phyloP scores from a whole-genome alignment of 2,797 vertebrate species.

The Petrocephalus schoutedeni region DNA sequence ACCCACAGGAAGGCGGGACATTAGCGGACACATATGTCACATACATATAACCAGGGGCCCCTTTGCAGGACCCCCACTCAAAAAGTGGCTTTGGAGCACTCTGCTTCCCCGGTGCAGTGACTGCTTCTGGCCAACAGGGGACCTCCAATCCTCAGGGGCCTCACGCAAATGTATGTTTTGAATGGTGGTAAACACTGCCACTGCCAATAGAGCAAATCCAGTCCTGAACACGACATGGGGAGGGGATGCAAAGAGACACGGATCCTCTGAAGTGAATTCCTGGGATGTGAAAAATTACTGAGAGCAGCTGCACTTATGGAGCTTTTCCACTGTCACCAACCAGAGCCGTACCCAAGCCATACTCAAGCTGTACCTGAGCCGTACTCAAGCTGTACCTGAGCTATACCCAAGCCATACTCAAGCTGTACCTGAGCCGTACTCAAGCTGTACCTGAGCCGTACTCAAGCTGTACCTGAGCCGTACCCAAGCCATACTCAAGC shows the following conservation, averaged over 20 bases:
- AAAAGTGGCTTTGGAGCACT: background rate
- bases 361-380: no score
- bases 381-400: background rate
- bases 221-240: background rate
- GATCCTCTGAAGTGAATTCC: background rate
- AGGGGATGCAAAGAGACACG: background rate
- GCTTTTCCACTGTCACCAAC: background rate
- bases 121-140: background rate
- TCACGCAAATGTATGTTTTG: background rate
- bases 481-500: no score
- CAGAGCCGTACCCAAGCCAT: background rate
- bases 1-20: slow-evolving; percentile 11
- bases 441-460: no score
- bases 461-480: no score
- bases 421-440: no score
- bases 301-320: background rate
- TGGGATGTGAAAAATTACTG: background rate
- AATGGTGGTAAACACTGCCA: background rate
- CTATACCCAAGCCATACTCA: no score
- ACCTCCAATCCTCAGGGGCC: background rate
- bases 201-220: background rate
- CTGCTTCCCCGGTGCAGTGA: background rate
- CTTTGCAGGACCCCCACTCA: background rate
- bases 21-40: background rate
- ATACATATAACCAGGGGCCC: background rate